Evolutionary conservation across 2,888 invertebrate species (phyloP).

Genomic region (Lapara coniferarum): DNA sequence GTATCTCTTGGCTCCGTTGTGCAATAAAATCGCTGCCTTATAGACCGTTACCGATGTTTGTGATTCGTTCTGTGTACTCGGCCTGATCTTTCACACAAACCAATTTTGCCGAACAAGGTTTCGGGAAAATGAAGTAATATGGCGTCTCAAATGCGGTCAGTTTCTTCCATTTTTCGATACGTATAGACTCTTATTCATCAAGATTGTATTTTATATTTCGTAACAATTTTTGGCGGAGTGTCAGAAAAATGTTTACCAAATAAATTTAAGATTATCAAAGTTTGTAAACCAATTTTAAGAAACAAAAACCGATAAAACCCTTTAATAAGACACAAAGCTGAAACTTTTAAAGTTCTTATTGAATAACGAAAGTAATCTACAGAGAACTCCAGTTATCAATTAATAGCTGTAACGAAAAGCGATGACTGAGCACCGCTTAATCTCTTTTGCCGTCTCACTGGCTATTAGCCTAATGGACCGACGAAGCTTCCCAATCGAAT

Average conservation of each 20-base stretch:
- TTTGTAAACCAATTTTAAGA: not conserved
- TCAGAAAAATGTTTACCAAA: not conserved
- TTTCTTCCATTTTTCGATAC: not conserved
- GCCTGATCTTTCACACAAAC: constrained; percentile 54
- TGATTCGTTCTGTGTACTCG: constrained; percentile 48
- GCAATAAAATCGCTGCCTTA: constrained; percentile 66
- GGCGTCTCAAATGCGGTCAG: constrained; percentile 11
- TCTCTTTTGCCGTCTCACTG: constrained; percentile 76
- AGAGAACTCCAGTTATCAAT: constrained; percentile 65
- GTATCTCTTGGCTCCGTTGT: constrained; percentile 62
- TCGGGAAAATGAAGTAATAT: constrained; percentile 43
- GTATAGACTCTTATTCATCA: not conserved
- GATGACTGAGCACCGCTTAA: constrained; percentile 73
- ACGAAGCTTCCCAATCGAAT: constrained; percentile 52
- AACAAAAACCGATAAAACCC: constrained; percentile 17
- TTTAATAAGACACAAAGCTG: constrained; percentile 31
- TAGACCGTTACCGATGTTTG: constrained; percentile 57
- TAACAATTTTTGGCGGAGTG: not conserved
- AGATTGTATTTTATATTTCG: not conserved
- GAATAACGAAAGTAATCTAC: constrained; percentile 50
- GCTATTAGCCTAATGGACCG: constrained; percentile 76
- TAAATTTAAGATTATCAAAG: not conserved
- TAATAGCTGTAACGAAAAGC: constrained; percentile 64
- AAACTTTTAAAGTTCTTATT: constrained; percentile 32
- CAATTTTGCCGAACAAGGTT: constrained; percentile 51